phyloP scores from a whole-genome alignment of 2,797 vertebrate species.

The Myotis findleyi region DNA sequence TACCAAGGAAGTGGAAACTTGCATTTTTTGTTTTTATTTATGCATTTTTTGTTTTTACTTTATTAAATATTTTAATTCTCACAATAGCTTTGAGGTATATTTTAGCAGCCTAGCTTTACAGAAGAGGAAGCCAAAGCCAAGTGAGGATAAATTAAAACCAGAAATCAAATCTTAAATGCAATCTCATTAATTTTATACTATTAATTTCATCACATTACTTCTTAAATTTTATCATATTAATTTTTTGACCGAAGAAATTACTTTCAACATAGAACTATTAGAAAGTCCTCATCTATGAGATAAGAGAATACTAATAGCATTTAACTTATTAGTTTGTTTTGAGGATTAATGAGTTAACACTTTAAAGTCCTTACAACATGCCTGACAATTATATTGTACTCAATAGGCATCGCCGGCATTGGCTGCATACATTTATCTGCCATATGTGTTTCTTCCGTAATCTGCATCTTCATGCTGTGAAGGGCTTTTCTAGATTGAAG shows the following conservation, averaged over 20 bases:
- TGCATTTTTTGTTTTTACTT: background rate
- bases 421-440: background rate
- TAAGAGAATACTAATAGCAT: background rate
- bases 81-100: background rate
- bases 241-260: background rate
- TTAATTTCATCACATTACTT: background rate
- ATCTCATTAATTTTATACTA: background rate
- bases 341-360: background rate
- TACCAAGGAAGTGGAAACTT: background rate
- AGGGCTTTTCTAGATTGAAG: background rate
- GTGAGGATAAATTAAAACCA: background rate
- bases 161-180: background rate
- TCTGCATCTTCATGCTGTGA: background rate
- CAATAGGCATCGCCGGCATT: background rate
- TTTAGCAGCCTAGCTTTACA: background rate
- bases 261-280: background rate
- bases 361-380: background rate
- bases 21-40: background rate
- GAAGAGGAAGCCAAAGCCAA: background rate
- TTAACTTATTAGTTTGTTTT: background rate
- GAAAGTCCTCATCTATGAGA: background rate
- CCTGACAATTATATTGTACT: background rate
- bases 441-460: background rate
- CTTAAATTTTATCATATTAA: background rate
- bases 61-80: background rate